Conservation (phyloP, 2,113 vertebrate genomes). For the Bucco capensis region DNA sequence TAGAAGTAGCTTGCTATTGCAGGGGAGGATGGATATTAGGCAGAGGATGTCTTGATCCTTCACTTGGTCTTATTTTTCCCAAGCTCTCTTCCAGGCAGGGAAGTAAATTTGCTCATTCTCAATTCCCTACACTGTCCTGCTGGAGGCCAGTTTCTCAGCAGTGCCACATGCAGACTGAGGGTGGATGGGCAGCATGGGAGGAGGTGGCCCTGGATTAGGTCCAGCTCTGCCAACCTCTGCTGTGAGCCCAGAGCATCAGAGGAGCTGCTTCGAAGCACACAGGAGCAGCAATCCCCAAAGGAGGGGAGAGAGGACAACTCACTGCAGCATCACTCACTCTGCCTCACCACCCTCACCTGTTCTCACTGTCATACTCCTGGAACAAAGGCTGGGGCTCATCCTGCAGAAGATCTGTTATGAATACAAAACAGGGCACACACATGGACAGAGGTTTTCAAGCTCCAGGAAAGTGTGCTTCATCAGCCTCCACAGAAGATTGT, state of each 20-base stretch:
- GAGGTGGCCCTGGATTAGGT: background rate
- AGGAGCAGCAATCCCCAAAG: background rate
- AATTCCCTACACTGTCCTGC: background rate
- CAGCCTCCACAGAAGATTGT: background rate
- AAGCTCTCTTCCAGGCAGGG: background rate
- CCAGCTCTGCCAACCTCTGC: background rate
- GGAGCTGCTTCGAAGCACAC: fast-evolving
- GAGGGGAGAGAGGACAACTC: no score
- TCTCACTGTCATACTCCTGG: background rate
- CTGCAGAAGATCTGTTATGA: background rate
- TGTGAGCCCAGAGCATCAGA: background rate
- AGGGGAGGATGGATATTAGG: background rate
- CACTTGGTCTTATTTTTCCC: background rate
- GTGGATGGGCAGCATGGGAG: fast-evolving
- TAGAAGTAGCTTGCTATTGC: background rate
- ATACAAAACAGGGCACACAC: background rate
- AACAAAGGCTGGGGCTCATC: background rate
- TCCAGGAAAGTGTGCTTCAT: background rate
- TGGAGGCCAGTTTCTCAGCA: background rate
- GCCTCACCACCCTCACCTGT: fast-evolving
- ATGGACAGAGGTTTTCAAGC: background rate
- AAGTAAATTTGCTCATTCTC: background rate
- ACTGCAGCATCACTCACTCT: background rate
- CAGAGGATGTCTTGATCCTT: background rate
- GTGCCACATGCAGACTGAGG: background rate